phyloP scores from a whole-genome alignment of 2,888 invertebrate species.

The Cremastinae sp. region DNA sequence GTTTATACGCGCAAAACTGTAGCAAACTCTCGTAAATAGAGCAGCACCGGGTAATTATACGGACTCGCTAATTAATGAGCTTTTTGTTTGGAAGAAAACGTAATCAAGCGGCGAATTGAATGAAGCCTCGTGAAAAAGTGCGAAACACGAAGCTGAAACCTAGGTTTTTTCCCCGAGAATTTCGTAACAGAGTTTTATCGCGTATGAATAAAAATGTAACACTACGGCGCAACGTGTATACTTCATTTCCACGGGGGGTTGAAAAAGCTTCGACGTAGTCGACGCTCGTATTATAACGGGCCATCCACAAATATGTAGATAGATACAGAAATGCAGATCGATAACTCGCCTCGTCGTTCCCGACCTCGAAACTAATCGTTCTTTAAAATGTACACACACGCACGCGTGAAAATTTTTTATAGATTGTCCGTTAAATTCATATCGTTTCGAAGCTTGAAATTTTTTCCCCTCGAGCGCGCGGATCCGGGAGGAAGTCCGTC shows the following conservation, averaged over 20 bases:
- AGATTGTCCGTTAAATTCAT: neutral
- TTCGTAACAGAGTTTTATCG: too few species aligned
- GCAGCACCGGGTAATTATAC: too few species aligned
- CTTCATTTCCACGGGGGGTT: neutral
- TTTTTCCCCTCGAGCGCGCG: neutral
- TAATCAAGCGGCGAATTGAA: too few species aligned
- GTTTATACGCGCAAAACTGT: neutral
- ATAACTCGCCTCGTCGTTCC: constrained; percentile 48
- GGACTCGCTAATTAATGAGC: too few species aligned
- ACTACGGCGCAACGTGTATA: neutral
- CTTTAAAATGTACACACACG: constrained; percentile 34
- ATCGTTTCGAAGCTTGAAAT: neutral
- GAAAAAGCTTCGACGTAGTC: constrained; percentile 7
- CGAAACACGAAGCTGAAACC: too few species aligned
- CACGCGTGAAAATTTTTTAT: neutral
- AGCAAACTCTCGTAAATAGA: neutral
- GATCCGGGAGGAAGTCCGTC: neutral
- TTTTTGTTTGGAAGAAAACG: too few species aligned
- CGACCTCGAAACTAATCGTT: constrained; percentile 53
- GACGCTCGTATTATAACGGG: constrained; percentile 31
- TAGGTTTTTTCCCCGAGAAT: neutral
- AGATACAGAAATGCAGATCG: constrained; percentile 41
- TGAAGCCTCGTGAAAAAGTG: too few species aligned
- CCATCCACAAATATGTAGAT: constrained; percentile 13
- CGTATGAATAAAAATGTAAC: neutral